Evolutionary conservation across 2,797 vertebrate genomes (phyloP).

Genomic region (Takifugu rubripes): DNA sequence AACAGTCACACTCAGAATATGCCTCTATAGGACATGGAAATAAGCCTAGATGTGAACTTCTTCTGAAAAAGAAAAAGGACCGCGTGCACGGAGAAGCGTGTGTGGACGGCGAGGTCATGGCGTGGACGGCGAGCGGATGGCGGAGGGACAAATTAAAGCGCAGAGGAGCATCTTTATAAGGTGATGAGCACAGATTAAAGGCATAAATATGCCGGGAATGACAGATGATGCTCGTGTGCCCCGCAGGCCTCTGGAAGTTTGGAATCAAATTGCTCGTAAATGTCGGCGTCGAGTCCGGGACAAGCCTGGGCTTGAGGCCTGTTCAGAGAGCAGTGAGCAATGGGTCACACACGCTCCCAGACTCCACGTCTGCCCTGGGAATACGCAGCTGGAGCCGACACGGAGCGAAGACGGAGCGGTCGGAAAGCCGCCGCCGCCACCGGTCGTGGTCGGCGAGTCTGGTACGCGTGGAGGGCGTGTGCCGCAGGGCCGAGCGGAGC

Average conservation of each 20-base stretch:
- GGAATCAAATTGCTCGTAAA: slow-evolving; percentile 48
- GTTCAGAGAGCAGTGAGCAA: slow-evolving; percentile 9
- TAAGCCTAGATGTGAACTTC: slow-evolving; percentile 45
- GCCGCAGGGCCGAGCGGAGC: slow-evolving; percentile 54
- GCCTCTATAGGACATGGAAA: slow-evolving; percentile 65
- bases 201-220: slow-evolving; percentile 42
- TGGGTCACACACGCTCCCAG: slow-evolving; percentile 14
- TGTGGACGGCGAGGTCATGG: slow-evolving; percentile 11
- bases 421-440: slow-evolving; percentile 30
- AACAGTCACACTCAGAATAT: slow-evolving; percentile 62
- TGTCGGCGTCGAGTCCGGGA: slow-evolving; percentile 33
- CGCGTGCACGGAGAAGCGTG: slow-evolving; percentile 5
- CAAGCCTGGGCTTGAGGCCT: slow-evolving; percentile 44
- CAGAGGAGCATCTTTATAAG: slow-evolving; percentile 32
- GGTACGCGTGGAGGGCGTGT: slow-evolving; percentile 32
- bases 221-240: slow-evolving; percentile 26
- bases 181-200: slow-evolving; percentile 37
- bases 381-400: slow-evolving; percentile 2
- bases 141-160: slow-evolving; percentile 28
- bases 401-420: slow-evolving; percentile 7
- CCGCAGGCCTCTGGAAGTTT: slow-evolving; percentile 16
- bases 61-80: slow-evolving; percentile 26
- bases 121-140: slow-evolving; percentile 18
- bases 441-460: slow-evolving; percentile 44
- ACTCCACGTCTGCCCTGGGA: slow-evolving; percentile 19